Evolutionary conservation across 2,113 vertebrate genomes (phyloP).

Genomic region (Syngnathus floridae): DNA sequence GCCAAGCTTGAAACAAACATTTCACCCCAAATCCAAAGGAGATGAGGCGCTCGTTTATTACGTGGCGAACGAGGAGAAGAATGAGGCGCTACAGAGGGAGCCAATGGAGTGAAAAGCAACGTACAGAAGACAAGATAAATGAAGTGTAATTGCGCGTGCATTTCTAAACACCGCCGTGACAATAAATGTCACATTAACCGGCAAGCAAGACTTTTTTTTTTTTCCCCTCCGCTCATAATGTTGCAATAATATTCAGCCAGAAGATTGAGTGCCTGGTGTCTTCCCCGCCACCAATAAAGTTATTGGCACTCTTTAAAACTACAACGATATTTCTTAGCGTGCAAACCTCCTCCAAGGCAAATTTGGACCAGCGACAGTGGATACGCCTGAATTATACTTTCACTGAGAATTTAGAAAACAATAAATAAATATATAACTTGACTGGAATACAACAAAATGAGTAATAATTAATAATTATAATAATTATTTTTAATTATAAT

Average conservation of each 20-base stretch:
- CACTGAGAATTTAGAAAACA: not conserved
- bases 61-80: conserved; percentile 25
- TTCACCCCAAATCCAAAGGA: not conserved
- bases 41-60: not conserved
- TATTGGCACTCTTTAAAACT: too few relatives aligned
- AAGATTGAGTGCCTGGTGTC: not conserved
- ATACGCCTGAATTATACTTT: not conserved
- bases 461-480: too few relatives aligned
- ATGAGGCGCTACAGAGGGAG: conserved; percentile 29
- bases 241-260: not conserved
- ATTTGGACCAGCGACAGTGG: not conserved
- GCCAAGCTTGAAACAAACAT: conserved; percentile 6
- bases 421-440: not conserved
- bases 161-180: not conserved
- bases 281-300: too few relatives aligned
- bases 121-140: not conserved
- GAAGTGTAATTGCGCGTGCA: not conserved
- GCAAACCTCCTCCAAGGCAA: not conserved
- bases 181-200: not conserved
- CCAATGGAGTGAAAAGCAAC: not conserved
- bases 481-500: too few relatives aligned
- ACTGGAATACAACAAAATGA: not conserved
- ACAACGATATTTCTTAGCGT: not conserved
- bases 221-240: not conserved
- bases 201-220: not conserved